Conservation (phyloP, 2,113 vertebrate species). For the Caloenas nicobarica region DNA sequence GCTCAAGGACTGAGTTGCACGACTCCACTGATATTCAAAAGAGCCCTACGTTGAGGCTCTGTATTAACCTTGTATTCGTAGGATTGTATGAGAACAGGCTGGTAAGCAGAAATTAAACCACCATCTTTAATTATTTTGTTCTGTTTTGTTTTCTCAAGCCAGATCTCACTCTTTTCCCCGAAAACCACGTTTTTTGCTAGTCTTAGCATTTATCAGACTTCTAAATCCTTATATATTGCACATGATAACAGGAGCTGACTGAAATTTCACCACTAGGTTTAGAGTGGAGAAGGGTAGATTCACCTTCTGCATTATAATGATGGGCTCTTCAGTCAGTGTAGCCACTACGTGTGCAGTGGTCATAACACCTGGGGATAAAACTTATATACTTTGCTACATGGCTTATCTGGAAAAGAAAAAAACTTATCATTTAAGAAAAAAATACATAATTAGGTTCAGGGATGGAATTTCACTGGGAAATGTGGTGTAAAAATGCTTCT, state of each 20-base stretch:
- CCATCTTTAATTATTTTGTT: not conserved
- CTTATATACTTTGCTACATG: not conserved
- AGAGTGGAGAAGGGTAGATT: not conserved
- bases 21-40: not conserved
- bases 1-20: not conserved
- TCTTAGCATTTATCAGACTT: not conserved
- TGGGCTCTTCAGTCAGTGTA: not conserved
- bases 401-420: not conserved
- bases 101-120: not conserved
- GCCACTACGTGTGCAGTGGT: not conserved
- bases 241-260: not conserved
- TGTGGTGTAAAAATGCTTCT: slow-evolving; percentile 67
- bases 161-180: not conserved
- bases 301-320: not conserved
- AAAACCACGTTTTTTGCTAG: not conserved
- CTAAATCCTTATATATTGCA: not conserved
- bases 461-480: slow-evolving; percentile 37
- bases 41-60: not conserved
- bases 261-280: not conserved
- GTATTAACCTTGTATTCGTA: not conserved
- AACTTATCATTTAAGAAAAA: not conserved
- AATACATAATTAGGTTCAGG: slow-evolving; percentile 26
- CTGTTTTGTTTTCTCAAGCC: not conserved
- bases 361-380: not conserved
- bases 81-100: not conserved